These are phyloP conservation scores for Myopa tessellatipennis DNA, from an alignment of 2,888 invertebrate species.

Conservation along the genomic window DNA sequence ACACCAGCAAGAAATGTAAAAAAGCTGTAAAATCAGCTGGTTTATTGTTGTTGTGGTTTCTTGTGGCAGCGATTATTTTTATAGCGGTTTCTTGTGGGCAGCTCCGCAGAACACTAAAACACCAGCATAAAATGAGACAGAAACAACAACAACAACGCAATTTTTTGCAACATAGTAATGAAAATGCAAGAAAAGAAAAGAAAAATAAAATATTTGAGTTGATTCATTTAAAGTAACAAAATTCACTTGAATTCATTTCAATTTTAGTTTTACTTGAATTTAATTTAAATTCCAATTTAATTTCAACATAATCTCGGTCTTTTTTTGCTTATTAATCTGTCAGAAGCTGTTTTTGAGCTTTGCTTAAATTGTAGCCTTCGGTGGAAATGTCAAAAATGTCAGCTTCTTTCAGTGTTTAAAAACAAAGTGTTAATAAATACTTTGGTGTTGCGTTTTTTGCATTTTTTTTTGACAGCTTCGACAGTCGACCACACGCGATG, in stretches of 20 bases:
- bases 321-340: neutral
- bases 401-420: neutral
- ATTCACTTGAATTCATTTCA: too few relatives aligned
- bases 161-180: too few relatives aligned
- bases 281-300: too few relatives aligned
- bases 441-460: neutral
- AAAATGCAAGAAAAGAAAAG: too few relatives aligned
- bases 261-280: too few relatives aligned
- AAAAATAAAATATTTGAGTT: too few relatives aligned
- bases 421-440: slow-evolving; percentile 28
- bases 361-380: slow-evolving; percentile 1
- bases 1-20: neutral
- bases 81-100: too few relatives aligned
- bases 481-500: slow-evolving; percentile 25
- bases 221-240: too few relatives aligned
- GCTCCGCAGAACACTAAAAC: neutral
- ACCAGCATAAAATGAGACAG: neutral
- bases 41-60: too few relatives aligned
- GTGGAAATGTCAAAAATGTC: slow-evolving; percentile 16
- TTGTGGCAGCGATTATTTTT: too few relatives aligned
- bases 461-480: neutral
- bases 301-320: neutral
- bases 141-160: neutral
- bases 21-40: neutral
- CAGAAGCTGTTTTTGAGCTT: slow-evolving; percentile 4